Evolutionary conservation across 2,888 invertebrate species (phyloP).

Genomic region (Steinernema scapterisci): DNA sequence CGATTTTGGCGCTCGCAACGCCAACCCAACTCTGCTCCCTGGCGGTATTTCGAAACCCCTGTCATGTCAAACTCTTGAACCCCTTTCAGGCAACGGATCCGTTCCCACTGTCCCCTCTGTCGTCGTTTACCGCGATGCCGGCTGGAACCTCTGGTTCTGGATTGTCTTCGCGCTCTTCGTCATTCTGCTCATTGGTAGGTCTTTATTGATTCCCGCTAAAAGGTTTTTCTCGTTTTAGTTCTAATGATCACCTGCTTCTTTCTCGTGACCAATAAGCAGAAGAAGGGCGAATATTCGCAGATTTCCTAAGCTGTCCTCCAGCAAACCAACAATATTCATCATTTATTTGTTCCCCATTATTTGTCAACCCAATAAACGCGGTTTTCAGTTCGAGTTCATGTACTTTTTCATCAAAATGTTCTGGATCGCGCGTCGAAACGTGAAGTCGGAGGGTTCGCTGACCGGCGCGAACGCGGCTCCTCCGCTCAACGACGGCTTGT

Average conservation of each 20-base stretch:
- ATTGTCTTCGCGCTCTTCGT: slow-evolving; percentile 18
- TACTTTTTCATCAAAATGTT: slow-evolving; percentile 24
- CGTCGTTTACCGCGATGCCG: slow-evolving; percentile 22
- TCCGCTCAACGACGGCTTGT: background rate
- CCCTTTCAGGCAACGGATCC: background rate
- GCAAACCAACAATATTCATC: background rate
- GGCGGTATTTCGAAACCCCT: background rate
- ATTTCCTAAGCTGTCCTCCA: background rate
- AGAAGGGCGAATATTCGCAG: slow-evolving; percentile 26
- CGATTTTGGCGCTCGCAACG: slow-evolving; percentile 1
- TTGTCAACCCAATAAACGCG: slow-evolving; percentile 7
- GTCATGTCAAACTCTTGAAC: too few relatives aligned
- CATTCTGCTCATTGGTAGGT: background rate
- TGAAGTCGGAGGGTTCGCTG: background rate
- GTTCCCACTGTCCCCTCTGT: slow-evolving; percentile 16
- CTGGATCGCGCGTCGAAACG: slow-evolving; percentile 10
- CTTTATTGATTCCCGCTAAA: too few relatives aligned
- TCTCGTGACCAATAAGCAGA: slow-evolving; percentile 16
- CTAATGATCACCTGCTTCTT: slow-evolving; percentile 21
- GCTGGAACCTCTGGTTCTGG: slow-evolving; percentile 29
- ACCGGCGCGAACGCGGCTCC: background rate
- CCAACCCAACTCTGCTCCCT: background rate
- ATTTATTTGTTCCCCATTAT: slow-evolving; percentile 5
- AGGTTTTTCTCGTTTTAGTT: background rate
- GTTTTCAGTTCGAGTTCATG: background rate